Evolutionary conservation across 2,888 invertebrate genomes (phyloP).

Genomic region (Drosophila tanythrix): DNA sequence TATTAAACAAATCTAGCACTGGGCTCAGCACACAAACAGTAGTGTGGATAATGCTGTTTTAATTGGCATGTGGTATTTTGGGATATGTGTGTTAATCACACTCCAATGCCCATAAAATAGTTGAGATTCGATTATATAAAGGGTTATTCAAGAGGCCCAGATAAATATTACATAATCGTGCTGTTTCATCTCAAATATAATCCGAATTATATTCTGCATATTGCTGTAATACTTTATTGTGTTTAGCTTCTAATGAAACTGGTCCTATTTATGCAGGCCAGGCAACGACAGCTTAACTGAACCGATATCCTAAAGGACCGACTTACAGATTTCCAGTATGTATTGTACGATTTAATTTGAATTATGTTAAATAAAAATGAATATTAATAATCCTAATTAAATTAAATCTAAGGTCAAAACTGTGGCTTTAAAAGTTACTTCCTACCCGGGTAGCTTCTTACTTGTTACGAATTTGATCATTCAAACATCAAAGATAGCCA

Average conservation of each 20-base stretch:
- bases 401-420: neutral
- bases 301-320: neutral
- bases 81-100: conserved; percentile 40
- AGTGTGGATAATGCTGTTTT: conserved; percentile 66
- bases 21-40: conserved; percentile 2
- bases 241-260: neutral
- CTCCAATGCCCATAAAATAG: conserved; percentile 16
- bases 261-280: neutral
- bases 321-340: neutral
- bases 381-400: neutral
- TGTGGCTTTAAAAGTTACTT: neutral
- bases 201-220: neutral
- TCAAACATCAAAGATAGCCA: fast-evolving
- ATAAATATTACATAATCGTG: neutral
- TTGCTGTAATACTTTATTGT: neutral
- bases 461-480: neutral
- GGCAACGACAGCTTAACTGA: neutral
- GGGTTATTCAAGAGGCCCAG: neutral
- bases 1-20: conserved; percentile 71
- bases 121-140: conserved; percentile 43
- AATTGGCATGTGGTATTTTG: conserved; percentile 62
- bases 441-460: neutral
- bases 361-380: neutral
- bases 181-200: neutral
- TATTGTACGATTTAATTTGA: no score